phyloP scores from a whole-genome alignment of 2,797 vertebrate species.

The Lepidocolaptes lacrymiger region DNA sequence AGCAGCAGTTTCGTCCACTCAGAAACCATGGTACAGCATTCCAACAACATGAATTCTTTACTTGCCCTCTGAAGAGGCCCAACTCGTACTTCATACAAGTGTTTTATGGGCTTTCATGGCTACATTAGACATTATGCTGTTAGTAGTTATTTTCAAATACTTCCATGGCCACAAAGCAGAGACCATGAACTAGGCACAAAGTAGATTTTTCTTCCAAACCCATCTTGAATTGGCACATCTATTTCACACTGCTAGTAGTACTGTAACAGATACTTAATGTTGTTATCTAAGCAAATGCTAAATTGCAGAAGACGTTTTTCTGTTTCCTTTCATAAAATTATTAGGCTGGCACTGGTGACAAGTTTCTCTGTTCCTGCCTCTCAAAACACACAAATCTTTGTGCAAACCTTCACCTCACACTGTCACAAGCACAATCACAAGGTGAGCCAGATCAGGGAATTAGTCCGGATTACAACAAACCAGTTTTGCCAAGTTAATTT shows the following conservation, averaged over 20 bases:
- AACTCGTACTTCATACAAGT: neutral
- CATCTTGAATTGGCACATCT: neutral
- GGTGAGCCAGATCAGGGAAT: constrained; percentile 44
- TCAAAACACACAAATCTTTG: neutral
- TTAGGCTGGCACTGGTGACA: neutral
- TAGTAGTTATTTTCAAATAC: neutral
- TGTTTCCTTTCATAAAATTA: neutral
- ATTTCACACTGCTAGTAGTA: neutral
- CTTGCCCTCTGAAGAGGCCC: neutral
- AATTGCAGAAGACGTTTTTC: neutral
- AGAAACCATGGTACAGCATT: neutral
- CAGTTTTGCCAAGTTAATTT: constrained; percentile 49
- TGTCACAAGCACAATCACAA: constrained; percentile 33
- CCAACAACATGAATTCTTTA: neutral
- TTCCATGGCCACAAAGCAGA: neutral
- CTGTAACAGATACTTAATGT: neutral
- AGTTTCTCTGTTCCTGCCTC: neutral
- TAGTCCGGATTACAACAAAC: constrained; percentile 46
- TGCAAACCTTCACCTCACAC: neutral
- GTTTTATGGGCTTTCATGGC: neutral
- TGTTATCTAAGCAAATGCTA: neutral
- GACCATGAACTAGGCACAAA: neutral
- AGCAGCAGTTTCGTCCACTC: neutral
- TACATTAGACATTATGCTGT: neutral
- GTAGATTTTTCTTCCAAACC: neutral